phyloP scores from a whole-genome alignment of 2,797 vertebrate species.

The Tenualosa thibaudeaui region DNA sequence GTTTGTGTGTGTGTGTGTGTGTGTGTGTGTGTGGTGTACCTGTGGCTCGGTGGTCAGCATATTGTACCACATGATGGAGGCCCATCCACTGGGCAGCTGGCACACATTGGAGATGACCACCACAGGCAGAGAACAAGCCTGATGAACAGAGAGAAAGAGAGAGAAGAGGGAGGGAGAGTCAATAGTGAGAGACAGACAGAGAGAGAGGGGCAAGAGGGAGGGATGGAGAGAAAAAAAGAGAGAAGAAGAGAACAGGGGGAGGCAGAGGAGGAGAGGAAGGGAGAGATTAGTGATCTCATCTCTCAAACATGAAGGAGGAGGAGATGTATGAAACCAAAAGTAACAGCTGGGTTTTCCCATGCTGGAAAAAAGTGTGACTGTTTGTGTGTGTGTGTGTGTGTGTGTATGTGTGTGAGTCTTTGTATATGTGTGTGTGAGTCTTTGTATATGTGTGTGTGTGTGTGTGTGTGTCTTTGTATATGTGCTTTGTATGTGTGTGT shows the following conservation, averaged over 20 bases:
- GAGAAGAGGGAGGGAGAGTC: neutral
- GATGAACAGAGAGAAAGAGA: conserved; percentile 25
- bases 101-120: conserved; percentile 97
- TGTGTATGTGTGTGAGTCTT: too few species aligned
- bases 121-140: conserved; percentile 90
- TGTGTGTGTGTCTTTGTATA: too few species aligned
- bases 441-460: too few species aligned
- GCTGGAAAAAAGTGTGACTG: too few species aligned
- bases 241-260: neutral
- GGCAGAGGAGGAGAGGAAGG: neutral
- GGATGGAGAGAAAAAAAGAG: conserved; percentile 12
- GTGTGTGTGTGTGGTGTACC: conserved; percentile 64
- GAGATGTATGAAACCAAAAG: neutral
- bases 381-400: too few species aligned
- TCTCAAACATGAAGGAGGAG: neutral
- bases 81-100: conserved; percentile 96
- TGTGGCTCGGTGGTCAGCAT: conserved; percentile 90
- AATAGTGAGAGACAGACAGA: neutral
- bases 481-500: too few species aligned
- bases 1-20: neutral
- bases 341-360: too few species aligned
- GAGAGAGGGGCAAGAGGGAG: neutral
- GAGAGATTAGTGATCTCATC: neutral
- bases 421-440: too few species aligned
- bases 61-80: conserved; percentile 98